A percentile compares a stretch with the other conserved stretches of the same genome.
Evolutionary conservation across 2,113 vertebrate genomes (phyloP).

Genomic region (Chloropsis hardwickii): DNA sequence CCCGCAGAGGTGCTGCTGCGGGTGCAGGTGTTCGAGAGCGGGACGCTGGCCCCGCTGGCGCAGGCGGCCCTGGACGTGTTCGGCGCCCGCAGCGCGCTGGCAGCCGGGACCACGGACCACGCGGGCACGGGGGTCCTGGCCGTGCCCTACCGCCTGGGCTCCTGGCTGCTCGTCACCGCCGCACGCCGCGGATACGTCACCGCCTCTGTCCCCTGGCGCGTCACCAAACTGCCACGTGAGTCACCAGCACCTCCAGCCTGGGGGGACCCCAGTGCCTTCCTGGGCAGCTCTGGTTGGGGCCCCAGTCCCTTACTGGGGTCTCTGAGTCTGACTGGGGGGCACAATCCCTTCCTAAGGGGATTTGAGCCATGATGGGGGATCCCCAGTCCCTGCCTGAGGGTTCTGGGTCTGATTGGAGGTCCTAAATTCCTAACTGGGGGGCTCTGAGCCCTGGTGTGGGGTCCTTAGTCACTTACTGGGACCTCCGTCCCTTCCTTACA

Average conservation of each 20-base stretch:
- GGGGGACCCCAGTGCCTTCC: background rate
- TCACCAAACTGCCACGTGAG: conserved; percentile 89
- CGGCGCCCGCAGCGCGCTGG: conserved; percentile 84
- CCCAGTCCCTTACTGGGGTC: fast-evolving
- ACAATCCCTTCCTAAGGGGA: background rate
- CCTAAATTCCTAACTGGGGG: no score
- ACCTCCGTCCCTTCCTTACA: background rate
- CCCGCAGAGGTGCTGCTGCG: conserved; percentile 89
- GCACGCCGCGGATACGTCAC: conserved; percentile 85
- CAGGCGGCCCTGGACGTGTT: conserved; percentile 84
- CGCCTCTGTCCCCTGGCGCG: conserved; percentile 91
- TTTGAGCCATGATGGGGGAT: fast-evolving
- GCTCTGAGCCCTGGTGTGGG: background rate
- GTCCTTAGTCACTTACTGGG: background rate
- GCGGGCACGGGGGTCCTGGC: conserved; percentile 80
- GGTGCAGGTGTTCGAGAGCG: conserved; percentile 93
- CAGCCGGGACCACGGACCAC: conserved; percentile 75
- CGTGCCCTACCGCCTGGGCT: conserved; percentile 86
- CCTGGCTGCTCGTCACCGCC: conserved; percentile 65
- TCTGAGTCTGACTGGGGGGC: background rate
- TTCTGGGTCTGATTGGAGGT: background rate
- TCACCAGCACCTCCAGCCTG: background rate
- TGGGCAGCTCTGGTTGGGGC: background rate
- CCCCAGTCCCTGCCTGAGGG: background rate
- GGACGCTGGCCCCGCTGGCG: conserved; percentile 84